phyloP scores from a whole-genome alignment of 2,797 vertebrate species.

The Alectoris magna region DNA sequence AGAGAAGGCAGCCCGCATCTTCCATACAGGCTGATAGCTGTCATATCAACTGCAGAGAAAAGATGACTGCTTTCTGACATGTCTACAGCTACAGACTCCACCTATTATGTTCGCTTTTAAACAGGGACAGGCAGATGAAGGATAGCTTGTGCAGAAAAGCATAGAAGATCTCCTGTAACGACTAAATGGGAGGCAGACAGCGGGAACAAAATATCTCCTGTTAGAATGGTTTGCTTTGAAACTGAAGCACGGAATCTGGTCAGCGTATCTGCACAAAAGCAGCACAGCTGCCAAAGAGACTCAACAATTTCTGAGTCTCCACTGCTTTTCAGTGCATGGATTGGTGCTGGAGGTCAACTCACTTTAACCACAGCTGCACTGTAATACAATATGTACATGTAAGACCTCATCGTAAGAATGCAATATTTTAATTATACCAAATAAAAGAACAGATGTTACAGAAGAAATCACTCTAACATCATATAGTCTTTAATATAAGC shows the following conservation, averaged over 20 bases:
- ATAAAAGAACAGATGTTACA: constrained; percentile 54
- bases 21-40: not conserved
- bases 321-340: constrained; percentile 1
- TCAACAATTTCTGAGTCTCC: not conserved
- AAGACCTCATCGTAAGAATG: constrained; percentile 22
- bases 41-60: not conserved
- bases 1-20: not conserved
- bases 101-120: not conserved
- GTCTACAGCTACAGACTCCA: not conserved
- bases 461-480: constrained; percentile 47
- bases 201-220: not conserved
- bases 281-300: constrained; percentile 31
- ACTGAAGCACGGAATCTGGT: not conserved
- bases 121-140: not conserved
- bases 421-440: constrained; percentile 60
- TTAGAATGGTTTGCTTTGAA: constrained; percentile 14
- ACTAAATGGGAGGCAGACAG: not conserved
- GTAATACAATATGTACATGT: constrained; percentile 29
- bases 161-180: not conserved
- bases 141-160: not conserved
- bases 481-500: constrained; percentile 30
- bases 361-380: constrained; percentile 48
- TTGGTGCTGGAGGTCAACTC: constrained; percentile 22
- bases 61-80: not conserved
- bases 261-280: not conserved